Conservation (phyloP, 2,888 invertebrate genomes). For the Drosophila prostipennis region DNA sequence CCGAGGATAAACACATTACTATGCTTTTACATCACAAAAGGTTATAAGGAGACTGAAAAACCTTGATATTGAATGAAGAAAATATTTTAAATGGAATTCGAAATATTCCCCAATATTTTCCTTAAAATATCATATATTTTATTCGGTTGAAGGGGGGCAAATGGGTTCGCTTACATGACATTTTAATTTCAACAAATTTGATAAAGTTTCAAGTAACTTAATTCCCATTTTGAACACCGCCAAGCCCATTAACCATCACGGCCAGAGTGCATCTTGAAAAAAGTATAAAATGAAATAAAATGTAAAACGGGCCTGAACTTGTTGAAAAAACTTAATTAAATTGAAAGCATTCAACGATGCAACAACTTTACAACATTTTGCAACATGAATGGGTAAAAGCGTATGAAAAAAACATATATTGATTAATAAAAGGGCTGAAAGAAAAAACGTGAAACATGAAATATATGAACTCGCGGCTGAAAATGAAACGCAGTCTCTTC, state of each 20-base stretch:
- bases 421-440: constrained; percentile 27
- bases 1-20: constrained; percentile 4
- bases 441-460: constrained; percentile 4
- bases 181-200: neutral
- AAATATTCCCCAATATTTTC: too few relatives aligned
- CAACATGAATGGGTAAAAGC: constrained; percentile 21
- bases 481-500: constrained; percentile 22
- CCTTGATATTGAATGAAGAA: neutral
- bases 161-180: neutral
- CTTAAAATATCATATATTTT: neutral
- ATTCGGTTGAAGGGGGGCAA: neutral
- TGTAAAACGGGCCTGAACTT: constrained; percentile 1
- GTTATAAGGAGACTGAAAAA: neutral
- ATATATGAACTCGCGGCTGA: constrained; percentile 14
- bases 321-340: constrained; percentile 68
- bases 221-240: constrained; percentile 1
- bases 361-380: constrained; percentile 37
- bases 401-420: constrained; percentile 21
- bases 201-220: constrained; percentile 1
- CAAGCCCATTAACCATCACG: constrained; percentile 1
- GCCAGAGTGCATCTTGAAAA: constrained; percentile 4
- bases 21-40: constrained; percentile 15
- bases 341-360: constrained; percentile 63
- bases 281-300: constrained; percentile 9
- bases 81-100: neutral